These are phyloP conservation scores for Sminthurides bifidus DNA, from an alignment of 1,140 invertebrate species.

Conservation along the genomic window DNA sequence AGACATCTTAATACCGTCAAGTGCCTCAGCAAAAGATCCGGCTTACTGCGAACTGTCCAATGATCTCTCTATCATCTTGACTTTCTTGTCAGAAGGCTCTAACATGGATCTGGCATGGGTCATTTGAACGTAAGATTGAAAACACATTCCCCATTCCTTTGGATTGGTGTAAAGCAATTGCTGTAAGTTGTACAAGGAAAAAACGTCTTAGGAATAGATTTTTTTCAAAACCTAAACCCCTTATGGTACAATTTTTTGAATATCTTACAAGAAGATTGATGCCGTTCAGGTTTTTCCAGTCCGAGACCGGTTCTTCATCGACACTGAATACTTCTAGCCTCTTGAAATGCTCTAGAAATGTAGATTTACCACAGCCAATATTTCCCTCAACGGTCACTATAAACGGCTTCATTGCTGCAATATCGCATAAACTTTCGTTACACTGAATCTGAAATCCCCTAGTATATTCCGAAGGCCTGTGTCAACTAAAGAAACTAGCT, in stretches of 20 bases:
- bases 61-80: constrained; percentile 81
- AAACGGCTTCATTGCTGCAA: too few relatives aligned
- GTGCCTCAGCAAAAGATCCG: too few relatives aligned
- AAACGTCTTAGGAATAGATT: too few relatives aligned
- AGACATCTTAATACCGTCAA: too few relatives aligned
- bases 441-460: too few relatives aligned
- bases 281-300: constrained; percentile 70
- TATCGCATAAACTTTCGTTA: too few relatives aligned
- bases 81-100: constrained; percentile 45
- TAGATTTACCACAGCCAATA: constrained; percentile 86
- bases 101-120: constrained; percentile 76
- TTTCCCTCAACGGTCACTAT: constrained; percentile 85
- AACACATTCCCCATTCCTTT: constrained; percentile 62
- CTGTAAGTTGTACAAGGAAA: too few relatives aligned
- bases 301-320: constrained; percentile 58
- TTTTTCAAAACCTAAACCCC: too few relatives aligned
- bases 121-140: constrained; percentile 78
- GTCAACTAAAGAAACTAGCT: too few relatives aligned
- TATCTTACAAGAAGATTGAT: constrained; percentile 67
- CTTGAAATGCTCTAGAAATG: constrained; percentile 74
- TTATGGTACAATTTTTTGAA: too few relatives aligned
- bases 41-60: constrained; percentile 59
- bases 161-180: constrained; percentile 76
- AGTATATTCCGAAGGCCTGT: too few relatives aligned
- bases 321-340: constrained; percentile 41